These are phyloP conservation scores for Bombus consobrinus DNA, from an alignment of 1,140 invertebrate species.

Conservation along the genomic window DNA sequence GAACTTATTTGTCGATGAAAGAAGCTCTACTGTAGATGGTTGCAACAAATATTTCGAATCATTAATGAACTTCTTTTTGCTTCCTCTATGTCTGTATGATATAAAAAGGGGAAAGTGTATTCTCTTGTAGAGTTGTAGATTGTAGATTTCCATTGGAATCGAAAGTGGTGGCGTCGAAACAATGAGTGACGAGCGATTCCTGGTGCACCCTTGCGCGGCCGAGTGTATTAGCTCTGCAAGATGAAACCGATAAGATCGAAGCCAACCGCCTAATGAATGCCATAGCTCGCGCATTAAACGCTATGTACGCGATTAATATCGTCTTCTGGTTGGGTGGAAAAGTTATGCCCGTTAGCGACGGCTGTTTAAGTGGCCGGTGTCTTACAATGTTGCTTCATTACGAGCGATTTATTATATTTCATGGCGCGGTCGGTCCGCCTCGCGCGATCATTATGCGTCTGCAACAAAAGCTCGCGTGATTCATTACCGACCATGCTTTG, in stretches of 20 bases:
- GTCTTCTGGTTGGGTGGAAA: constrained; percentile 3
- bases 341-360: constrained; percentile 22
- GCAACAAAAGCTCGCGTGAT: constrained; percentile 28
- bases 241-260: constrained; percentile 41
- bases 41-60: background rate
- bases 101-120: too few relatives aligned
- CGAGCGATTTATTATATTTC: constrained; percentile 14
- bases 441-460: constrained; percentile 24
- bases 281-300: constrained; percentile 19
- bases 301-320: constrained; percentile 26
- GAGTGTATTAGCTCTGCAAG: background rate
- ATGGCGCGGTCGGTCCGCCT: background rate
- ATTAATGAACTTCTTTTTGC: background rate
- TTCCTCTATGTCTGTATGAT: background rate
- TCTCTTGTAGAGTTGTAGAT: too few relatives aligned
- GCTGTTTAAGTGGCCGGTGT: background rate
- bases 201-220: background rate
- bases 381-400: constrained; percentile 34
- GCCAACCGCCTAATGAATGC: constrained; percentile 25
- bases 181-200: background rate
- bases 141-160: background rate
- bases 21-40: too few relatives aligned
- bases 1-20: too few relatives aligned
- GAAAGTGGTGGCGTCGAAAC: background rate
- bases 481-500: background rate